Conservation (phyloP, 2,888 invertebrate genomes). For the Phyllotreta cruciferae region DNA sequence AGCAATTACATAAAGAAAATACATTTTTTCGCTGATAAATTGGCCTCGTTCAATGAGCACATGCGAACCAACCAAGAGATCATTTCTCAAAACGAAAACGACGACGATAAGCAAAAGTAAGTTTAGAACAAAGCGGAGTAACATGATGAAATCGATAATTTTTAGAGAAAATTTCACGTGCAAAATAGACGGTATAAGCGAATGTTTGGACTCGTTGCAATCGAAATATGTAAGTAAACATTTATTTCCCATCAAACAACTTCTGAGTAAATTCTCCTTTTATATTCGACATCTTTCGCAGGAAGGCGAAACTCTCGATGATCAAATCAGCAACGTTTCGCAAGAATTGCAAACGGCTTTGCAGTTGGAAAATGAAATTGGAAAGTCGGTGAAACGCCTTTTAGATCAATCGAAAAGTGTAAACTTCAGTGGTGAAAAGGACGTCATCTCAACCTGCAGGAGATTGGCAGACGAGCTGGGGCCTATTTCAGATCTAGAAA, state of each 20-base stretch:
- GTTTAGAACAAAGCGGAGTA: neutral
- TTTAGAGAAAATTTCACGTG: too few species aligned
- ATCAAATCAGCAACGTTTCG: neutral
- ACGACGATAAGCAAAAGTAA: conserved; percentile 1
- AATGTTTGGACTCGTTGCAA: too few species aligned
- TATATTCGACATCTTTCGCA: neutral
- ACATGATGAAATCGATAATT: too few species aligned
- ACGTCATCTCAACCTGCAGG: neutral
- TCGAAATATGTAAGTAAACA: neutral
- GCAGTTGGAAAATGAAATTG: neutral
- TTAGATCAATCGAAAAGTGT: neutral
- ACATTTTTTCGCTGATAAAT: neutral
- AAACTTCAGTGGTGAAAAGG: neutral
- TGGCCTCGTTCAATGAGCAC: neutral
- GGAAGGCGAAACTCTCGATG: neutral
- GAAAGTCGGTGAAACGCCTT: neutral
- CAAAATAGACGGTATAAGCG: too few species aligned
- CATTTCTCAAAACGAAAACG: neutral
- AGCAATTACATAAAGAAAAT: neutral
- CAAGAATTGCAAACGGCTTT: neutral
- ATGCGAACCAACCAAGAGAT: conserved; percentile 1
- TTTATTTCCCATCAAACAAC: neutral
- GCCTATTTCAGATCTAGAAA: neutral
- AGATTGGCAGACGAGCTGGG: neutral
- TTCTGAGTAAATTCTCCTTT: neutral